Evolutionary conservation across 1,140 invertebrate species (phyloP).

Genomic region (Lepidurus couesii): DNA sequence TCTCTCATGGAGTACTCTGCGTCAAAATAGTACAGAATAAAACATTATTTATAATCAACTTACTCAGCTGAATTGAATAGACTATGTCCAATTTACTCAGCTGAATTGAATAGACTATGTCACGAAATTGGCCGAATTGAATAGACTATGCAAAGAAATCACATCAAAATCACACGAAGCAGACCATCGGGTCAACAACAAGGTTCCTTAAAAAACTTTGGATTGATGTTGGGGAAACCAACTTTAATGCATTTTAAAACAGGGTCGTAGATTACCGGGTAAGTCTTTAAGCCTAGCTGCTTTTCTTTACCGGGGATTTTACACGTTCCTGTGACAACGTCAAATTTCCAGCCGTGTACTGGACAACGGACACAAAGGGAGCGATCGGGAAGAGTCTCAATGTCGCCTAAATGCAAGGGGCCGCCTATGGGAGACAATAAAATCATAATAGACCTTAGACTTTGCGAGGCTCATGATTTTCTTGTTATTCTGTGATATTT

Average conservation of each 20-base stretch:
- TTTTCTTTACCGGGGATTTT: conserved; percentile 26
- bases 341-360: conserved; percentile 42
- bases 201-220: conserved; percentile 24
- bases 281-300: conserved; percentile 1
- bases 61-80: too few relatives aligned
- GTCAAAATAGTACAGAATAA: background rate
- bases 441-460: background rate
- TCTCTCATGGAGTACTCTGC: background rate
- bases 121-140: too few relatives aligned
- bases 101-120: too few relatives aligned
- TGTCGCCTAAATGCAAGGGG: conserved; percentile 43
- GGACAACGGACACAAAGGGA: conserved; percentile 42
- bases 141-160: too few relatives aligned
- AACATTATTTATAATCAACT: conserved; percentile 1
- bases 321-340: conserved; percentile 37
- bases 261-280: conserved; percentile 11
- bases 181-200: background rate
- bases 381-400: conserved; percentile 40
- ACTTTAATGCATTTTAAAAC: background rate
- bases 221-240: conserved; percentile 25
- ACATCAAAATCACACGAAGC: too few relatives aligned
- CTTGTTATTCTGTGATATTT: too few relatives aligned
- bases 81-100: background rate
- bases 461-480: background rate
- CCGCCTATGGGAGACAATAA: conserved; percentile 38